Percentiles rank a stretch among this genome's conserved stretches.
Conservation (phyloP, 1,140 invertebrate genomes). For the Papilio aristodemus region DNA sequence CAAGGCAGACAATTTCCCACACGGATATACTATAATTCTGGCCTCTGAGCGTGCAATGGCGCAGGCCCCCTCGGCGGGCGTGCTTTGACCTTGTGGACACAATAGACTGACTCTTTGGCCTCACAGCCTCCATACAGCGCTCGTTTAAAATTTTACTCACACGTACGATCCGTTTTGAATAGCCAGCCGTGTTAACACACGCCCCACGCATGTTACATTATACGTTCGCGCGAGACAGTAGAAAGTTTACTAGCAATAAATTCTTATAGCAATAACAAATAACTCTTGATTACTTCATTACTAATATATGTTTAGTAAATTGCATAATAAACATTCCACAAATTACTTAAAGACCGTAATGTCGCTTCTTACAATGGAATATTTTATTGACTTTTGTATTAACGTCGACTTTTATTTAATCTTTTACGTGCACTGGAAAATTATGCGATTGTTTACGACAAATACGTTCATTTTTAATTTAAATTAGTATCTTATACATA, state of each 20-base stretch:
- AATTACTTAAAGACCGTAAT: not conserved
- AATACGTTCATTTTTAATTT: too few species aligned
- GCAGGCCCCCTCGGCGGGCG: conserved; percentile 46
- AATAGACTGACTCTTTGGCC: conserved; percentile 59
- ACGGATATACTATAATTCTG: conserved; percentile 51
- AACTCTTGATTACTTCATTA: not conserved
- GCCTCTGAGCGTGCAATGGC: conserved; percentile 54
- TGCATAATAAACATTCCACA: not conserved
- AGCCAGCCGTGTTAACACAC: conserved; percentile 5
- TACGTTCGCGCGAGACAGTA: not conserved
- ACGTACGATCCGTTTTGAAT: conserved; percentile 31
- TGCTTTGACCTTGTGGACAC: conserved; percentile 68
- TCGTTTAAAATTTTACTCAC: conserved; percentile 35
- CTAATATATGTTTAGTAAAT: not conserved
- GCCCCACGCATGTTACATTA: conserved; percentile 2
- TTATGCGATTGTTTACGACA: too few species aligned
- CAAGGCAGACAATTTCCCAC: conserved; percentile 36
- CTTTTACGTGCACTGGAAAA: too few species aligned
- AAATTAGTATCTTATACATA: too few species aligned
- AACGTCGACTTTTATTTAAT: too few species aligned
- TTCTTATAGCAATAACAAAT: not conserved
- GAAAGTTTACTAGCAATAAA: conserved; percentile 17
- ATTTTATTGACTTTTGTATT: too few species aligned
- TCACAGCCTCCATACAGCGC: conserved; percentile 39
- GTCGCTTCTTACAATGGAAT: too few species aligned